phyloP scores from a whole-genome alignment of 2,113 vertebrate genomes.

The Natator depressus region DNA sequence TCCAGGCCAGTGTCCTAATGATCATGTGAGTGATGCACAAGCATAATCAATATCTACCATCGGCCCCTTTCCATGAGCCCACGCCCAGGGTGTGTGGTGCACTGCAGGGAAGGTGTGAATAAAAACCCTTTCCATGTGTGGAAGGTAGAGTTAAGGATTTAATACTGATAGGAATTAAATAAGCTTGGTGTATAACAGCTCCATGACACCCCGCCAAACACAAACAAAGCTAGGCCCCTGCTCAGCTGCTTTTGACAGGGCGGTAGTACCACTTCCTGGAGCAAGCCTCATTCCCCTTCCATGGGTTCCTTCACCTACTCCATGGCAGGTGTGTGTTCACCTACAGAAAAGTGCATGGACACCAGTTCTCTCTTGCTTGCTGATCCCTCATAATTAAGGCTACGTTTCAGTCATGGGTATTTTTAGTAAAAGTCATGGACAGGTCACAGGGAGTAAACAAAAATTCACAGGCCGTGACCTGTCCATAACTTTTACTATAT shows the following conservation, averaged over 20 bases:
- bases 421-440: no score
- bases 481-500: no score
- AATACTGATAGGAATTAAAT: neutral
- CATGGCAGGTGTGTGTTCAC: neutral
- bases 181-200: neutral
- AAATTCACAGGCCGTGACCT: no score
- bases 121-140: neutral
- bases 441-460: no score
- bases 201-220: neutral
- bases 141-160: neutral
- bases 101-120: neutral
- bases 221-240: neutral
- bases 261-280: neutral
- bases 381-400: neutral
- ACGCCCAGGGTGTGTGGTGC: no score
- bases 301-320: neutral
- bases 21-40: conserved; percentile 80
- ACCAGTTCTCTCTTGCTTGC: neutral
- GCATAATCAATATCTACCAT: neutral
- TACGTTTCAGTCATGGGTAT: no score
- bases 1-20: conserved; percentile 80
- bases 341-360: neutral
- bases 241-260: neutral
- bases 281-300: neutral
- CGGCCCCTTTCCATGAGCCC: neutral